Evolutionary conservation across 2,113 vertebrate genomes (phyloP).

Genomic region (Phyllopteryx taeniolatus): DNA sequence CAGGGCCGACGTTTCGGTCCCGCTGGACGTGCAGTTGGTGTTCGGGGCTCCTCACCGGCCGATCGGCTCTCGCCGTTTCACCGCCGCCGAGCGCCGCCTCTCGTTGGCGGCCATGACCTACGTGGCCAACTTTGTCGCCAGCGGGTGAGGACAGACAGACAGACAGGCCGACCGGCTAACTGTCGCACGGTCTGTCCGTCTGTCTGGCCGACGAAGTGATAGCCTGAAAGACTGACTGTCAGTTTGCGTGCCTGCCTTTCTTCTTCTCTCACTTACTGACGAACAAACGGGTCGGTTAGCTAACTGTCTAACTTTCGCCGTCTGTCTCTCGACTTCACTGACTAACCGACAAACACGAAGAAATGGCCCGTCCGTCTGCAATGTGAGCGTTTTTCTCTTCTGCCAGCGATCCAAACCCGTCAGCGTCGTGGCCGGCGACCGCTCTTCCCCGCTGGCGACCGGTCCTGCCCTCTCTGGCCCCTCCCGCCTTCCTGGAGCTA

Average conservation of each 20-base stretch:
- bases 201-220: too few species aligned
- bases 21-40: slow-evolving; percentile 56
- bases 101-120: slow-evolving; percentile 58
- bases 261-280: background rate
- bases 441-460: slow-evolving; percentile 50
- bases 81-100: slow-evolving; percentile 42
- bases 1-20: slow-evolving; percentile 39
- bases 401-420: slow-evolving; percentile 55
- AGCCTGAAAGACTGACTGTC: too few species aligned
- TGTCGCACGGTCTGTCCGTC: too few species aligned
- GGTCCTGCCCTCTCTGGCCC: slow-evolving; percentile 34
- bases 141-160: slow-evolving; percentile 32
- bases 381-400: background rate
- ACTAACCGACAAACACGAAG: background rate
- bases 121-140: slow-evolving; percentile 54
- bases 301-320: too few species aligned
- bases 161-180: too few species aligned
- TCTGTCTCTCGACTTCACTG: background rate
- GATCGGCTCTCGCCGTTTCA: slow-evolving; percentile 50
- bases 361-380: background rate
- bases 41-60: slow-evolving; percentile 59
- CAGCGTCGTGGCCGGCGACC: slow-evolving; percentile 25
- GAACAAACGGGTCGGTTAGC: background rate
- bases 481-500: slow-evolving; percentile 54
- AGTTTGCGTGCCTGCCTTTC: too few species aligned